Base-by-base conservation (phyloP, 2,888 invertebrate genomes). In the Melanchra persicariae region DNA sequence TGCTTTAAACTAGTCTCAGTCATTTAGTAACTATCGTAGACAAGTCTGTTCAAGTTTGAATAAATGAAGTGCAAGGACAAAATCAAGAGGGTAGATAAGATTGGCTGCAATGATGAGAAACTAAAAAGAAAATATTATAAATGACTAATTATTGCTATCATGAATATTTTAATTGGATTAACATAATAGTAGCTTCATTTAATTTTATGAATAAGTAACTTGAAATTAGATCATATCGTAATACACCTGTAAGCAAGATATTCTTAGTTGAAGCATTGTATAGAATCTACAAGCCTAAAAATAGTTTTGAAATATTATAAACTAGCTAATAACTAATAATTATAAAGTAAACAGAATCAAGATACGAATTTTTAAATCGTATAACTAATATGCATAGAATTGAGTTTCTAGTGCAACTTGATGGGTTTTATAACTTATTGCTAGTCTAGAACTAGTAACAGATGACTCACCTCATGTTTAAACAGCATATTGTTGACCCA, bases 401-500 rank as follows among this genome's bases (percentile, higher is more conserved):
- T 57, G 2, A 45, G 26, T 43, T n/a, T 45, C 9, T 1, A 17
- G 5, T 24, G 2, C 8, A 15, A 8, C 1, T 17, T 19, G 22
- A 8, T 37, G 17, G 0, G 17, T 12, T 15, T 1, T 40, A 4
- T 2, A 26, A 58, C 0, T 45, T 55, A 12, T n/a, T 17, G 5
- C 9, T 34, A 10, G 1, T 43, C 17, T n/a, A 12, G 34, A 43
- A 24, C 34, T 3, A 8, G 22, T 10, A 22, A 49, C 0, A 40
- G 1, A 40, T 22, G 2, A 51, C 89, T 83, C 79, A 93, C 94
- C 82, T 90, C 84, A 60, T 87, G 74, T 81, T 91, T 91, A 72
- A 94, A 92, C 45, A 94, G 83, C 74, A 93, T 90, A 76, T 94
- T 93, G 75, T 93, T 94, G 7, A 93, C 88, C 95, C 95, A 95